Conservation (phyloP, 2,113 vertebrate species). For the Podarcis raffonei region DNA sequence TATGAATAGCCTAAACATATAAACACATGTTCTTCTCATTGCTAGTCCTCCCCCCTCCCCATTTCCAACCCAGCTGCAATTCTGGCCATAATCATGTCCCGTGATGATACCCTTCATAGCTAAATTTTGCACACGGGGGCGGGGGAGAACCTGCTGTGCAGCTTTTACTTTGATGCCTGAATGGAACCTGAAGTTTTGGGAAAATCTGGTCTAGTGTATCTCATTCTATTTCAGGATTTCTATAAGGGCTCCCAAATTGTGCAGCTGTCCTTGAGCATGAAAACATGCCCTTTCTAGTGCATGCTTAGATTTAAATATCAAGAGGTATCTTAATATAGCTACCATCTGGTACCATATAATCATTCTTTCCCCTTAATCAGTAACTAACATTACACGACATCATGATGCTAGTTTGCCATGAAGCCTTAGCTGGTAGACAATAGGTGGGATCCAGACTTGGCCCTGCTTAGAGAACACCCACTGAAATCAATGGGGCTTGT, state of each 20-base stretch:
- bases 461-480: neutral
- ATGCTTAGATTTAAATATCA: conserved; percentile 8
- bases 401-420: neutral
- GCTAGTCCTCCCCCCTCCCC: neutral
- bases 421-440: neutral
- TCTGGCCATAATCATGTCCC: neutral
- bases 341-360: neutral
- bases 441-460: neutral
- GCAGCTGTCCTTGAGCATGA: neutral
- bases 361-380: neutral
- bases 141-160: neutral
- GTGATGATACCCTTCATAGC: neutral
- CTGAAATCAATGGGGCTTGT: neutral
- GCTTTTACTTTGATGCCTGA: neutral
- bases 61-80: neutral
- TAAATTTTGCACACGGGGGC: neutral
- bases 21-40: neutral
- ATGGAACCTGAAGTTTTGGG: neutral
- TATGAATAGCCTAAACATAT: neutral
- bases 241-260: neutral
- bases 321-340: conserved; percentile 3
- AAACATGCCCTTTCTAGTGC: neutral
- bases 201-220: neutral
- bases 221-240: neutral
- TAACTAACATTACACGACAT: neutral